Evolutionary conservation across 2,113 vertebrate species (phyloP).

Genomic region (Pollimyrus isidori): DNA sequence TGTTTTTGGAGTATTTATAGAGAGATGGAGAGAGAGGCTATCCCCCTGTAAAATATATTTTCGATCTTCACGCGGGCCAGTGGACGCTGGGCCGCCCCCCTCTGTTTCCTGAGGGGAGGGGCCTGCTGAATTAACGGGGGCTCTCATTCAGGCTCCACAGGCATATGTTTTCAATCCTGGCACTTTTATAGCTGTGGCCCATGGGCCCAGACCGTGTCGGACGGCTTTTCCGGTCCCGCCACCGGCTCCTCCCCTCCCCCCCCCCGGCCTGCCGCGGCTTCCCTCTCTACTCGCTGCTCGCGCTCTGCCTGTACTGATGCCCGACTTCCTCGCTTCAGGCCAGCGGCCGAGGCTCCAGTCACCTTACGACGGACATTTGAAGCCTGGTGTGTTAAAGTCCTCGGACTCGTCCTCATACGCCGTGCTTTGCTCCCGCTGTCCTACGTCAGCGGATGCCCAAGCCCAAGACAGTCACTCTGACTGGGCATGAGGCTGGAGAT

Average conservation of each 20-base stretch:
- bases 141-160: not conserved
- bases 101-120: not conserved
- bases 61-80: not conserved
- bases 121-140: not conserved
- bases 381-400: not conserved
- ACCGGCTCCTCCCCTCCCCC: not conserved
- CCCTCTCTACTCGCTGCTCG: constrained; percentile 2
- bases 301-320: not conserved
- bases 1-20: not conserved
- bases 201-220: not conserved
- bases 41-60: not conserved
- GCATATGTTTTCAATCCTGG: constrained; percentile 27
- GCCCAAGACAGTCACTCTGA: not conserved
- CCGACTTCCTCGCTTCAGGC: not conserved
- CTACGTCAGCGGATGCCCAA: not conserved
- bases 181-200: constrained; percentile 5
- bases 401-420: not conserved
- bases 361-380: not conserved
- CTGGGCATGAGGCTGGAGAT: not conserved
- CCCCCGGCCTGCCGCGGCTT: not conserved
- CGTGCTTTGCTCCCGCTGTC: not conserved
- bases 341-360: not conserved
- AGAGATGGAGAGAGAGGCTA: not conserved
- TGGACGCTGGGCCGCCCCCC: not conserved
- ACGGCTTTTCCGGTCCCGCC: not conserved